Percentiles rank a stretch among this genome's conserved stretches.
Conservation (phyloP, 2,888 invertebrate species). For the Eustalomyia histrio region DNA sequence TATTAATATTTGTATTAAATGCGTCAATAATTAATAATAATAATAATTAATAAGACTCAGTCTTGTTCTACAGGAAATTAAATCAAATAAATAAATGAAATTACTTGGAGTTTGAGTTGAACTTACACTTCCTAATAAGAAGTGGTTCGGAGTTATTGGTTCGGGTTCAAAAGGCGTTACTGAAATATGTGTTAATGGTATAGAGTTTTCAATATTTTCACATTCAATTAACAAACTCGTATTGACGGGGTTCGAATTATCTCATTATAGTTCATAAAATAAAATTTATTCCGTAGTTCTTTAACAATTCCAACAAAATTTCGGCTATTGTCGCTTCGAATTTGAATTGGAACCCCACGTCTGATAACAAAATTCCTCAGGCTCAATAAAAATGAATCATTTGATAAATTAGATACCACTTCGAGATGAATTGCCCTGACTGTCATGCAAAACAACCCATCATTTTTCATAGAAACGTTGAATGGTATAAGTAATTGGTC, state of each 20-base stretch:
- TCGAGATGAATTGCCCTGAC: conserved; percentile 33
- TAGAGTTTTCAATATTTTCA: conserved; percentile 55
- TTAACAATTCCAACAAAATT: conserved; percentile 58
- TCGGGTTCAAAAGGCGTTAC: too few species aligned
- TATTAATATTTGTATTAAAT: too few species aligned
- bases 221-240: conserved; percentile 46
- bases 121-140: conserved; percentile 39
- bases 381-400: conserved; percentile 28
- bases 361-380: too few species aligned
- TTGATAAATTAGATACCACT: conserved; percentile 26
- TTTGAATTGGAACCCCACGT: conserved; percentile 48
- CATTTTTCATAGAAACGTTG: conserved; percentile 33
- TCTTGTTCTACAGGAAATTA: too few species aligned
- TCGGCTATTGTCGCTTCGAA: conserved; percentile 62
- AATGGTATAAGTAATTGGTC: not conserved
- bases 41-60: too few species aligned
- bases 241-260: not conserved
- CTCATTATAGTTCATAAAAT: conserved; percentile 24
- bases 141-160: conserved; percentile 52
- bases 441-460: conserved; percentile 45
- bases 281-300: conserved; percentile 10
- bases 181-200: conserved; percentile 55
- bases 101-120: conserved; percentile 41
- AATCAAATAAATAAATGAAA: too few species aligned
- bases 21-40: too few species aligned